Percentiles rank a stretch among this genome's conserved stretches.
These are phyloP conservation scores for Sebastes flavidus DNA, from an alignment of 2,797 vertebrate genomes.

Conservation along the genomic window DNA sequence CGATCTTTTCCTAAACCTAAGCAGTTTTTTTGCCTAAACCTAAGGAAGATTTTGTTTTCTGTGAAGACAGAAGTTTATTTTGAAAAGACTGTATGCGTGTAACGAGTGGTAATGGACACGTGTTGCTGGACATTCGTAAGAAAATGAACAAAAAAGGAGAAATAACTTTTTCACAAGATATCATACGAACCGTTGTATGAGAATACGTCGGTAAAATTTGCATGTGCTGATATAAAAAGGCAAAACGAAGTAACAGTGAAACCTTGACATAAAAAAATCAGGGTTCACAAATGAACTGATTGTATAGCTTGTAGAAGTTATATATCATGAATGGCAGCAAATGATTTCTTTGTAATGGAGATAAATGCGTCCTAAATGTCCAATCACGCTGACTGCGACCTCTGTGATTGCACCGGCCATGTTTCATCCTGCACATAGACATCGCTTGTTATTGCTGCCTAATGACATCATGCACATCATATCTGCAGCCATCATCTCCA, in stretches of 20 bases:
- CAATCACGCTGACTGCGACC: not conserved
- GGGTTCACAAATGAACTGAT: not conserved
- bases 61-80: too few relatives aligned
- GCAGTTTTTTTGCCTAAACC: fast-evolving
- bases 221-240: not conserved
- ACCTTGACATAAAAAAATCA: not conserved
- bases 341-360: not conserved
- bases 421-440: not conserved
- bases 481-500: slow-evolving; percentile 34
- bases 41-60: too few relatives aligned
- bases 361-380: not conserved
- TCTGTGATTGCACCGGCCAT: not conserved
- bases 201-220: not conserved
- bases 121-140: too few relatives aligned
- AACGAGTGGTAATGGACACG: too few relatives aligned
- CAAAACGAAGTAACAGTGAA: not conserved
- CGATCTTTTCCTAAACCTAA: too few relatives aligned
- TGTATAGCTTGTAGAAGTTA: not conserved
- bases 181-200: too few relatives aligned
- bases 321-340: not conserved
- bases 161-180: too few relatives aligned
- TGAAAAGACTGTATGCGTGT: too few relatives aligned
- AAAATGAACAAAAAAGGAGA: too few relatives aligned
- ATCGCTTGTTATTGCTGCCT: slow-evolving; percentile 1
- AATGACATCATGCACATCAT: slow-evolving; percentile 25